phyloP scores from a whole-genome alignment of 2,888 invertebrate species.

The Labia minor region DNA sequence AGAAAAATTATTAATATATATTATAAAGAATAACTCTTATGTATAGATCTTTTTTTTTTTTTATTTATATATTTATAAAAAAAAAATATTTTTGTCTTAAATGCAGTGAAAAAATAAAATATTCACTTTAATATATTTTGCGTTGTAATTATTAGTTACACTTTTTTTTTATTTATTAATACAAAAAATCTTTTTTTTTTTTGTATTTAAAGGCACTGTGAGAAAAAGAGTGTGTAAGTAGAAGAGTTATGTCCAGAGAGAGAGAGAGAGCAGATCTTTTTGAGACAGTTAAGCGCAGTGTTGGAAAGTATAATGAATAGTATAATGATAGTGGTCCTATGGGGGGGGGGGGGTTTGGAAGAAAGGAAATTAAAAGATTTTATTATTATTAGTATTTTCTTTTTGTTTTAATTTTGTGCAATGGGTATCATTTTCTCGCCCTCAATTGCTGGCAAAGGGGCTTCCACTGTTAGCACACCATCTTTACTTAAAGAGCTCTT shows the following conservation, averaged over 20 bases:
- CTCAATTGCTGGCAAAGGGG: constrained; percentile 80
- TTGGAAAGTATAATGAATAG: too few relatives aligned
- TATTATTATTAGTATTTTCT: too few relatives aligned
- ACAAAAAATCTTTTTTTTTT: not conserved
- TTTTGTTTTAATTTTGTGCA: constrained; percentile 47
- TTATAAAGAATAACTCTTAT: too few relatives aligned
- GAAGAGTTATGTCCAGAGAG: too few relatives aligned
- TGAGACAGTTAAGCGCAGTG: not conserved
- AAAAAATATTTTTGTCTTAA: not conserved
- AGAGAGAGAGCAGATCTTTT: too few relatives aligned
- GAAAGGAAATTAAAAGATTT: not conserved
- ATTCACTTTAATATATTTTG: not conserved
- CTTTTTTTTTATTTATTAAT: constrained; percentile 8
- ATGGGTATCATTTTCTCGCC: constrained; percentile 77
- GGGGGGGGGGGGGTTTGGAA: constrained; percentile 15
- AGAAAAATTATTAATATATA: too few relatives aligned
- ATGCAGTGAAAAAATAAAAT: not conserved
- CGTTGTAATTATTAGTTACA: constrained; percentile 4
- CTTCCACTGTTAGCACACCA: constrained; percentile 92
- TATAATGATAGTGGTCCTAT: not conserved
- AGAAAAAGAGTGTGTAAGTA: not conserved
- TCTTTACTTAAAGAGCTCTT: constrained; percentile 92
- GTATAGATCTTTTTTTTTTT: not conserved
- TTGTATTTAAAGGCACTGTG: constrained; percentile 14
- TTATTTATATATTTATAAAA: not conserved